Evolutionary conservation across 2,888 invertebrate species (phyloP).

Genomic region (Nephrotoma guestfalica): DNA sequence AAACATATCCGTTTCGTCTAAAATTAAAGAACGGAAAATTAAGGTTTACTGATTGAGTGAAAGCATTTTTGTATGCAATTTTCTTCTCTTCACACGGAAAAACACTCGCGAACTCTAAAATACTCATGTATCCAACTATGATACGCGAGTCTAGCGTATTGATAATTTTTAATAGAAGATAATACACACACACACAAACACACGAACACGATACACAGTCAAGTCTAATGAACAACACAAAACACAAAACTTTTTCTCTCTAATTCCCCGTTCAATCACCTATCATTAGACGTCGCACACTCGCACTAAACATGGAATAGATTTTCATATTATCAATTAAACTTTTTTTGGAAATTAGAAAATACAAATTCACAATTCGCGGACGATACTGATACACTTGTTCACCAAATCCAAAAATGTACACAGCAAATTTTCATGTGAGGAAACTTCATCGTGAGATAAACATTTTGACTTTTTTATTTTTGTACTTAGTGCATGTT

Average conservation of each 20-base stretch:
- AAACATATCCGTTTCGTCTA: neutral
- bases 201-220: neutral
- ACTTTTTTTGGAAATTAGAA: neutral
- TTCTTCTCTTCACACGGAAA: neutral
- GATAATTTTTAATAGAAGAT: neutral
- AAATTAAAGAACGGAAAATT: neutral
- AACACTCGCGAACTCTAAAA: neutral
- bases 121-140: neutral
- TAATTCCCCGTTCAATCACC: slow-evolving; percentile 3
- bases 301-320: slow-evolving; percentile 1
- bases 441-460: neutral
- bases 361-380: neutral
- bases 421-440: neutral
- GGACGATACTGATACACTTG: neutral
- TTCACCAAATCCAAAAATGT: neutral
- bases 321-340: neutral
- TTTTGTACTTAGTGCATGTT: neutral
- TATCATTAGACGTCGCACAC: slow-evolving; percentile 1
- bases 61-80: neutral
- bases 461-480: neutral
- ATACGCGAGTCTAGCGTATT: neutral
- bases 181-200: neutral
- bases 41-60: neutral
- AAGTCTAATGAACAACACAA: neutral
- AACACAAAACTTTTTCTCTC: neutral